Conservation (phyloP, 2,113 vertebrate genomes). For the Hemicordylus capensis region DNA sequence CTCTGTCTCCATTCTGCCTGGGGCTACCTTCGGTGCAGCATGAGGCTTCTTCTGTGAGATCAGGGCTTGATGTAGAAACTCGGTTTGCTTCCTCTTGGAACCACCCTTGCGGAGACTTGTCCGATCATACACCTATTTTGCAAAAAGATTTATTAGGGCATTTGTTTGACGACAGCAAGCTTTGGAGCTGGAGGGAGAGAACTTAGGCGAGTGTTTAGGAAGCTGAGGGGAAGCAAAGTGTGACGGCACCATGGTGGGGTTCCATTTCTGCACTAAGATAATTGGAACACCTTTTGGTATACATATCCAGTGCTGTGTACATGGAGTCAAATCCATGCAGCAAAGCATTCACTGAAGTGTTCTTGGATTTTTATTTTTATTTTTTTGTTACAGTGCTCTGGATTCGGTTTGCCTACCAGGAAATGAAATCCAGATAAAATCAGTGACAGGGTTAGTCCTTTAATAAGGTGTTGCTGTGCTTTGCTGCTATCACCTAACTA, state of each 20-base stretch:
- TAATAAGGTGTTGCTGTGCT: conserved; percentile 29
- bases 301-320: background rate
- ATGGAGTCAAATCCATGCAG: too few relatives aligned
- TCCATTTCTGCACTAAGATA: too few relatives aligned
- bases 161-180: background rate
- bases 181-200: background rate
- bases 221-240: background rate
- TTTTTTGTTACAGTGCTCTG: background rate
- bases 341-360: background rate
- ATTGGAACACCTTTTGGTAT: background rate
- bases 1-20: background rate
- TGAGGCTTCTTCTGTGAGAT: background rate
- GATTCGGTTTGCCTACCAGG: conserved; percentile 48
- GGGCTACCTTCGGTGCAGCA: background rate
- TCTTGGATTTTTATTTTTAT: too few relatives aligned
- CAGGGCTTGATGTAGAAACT: background rate
- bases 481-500: conserved; percentile 48
- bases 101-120: background rate
- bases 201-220: background rate
- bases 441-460: conserved; percentile 54
- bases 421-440: conserved; percentile 54
- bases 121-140: background rate
- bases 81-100: background rate
- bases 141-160: background rate
- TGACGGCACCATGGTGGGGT: too few relatives aligned